Evolutionary conservation across 2,113 vertebrate genomes (phyloP), one percentile per base, ranked within the genome.

Genomic region (Falcunculus frontatus): DNA sequence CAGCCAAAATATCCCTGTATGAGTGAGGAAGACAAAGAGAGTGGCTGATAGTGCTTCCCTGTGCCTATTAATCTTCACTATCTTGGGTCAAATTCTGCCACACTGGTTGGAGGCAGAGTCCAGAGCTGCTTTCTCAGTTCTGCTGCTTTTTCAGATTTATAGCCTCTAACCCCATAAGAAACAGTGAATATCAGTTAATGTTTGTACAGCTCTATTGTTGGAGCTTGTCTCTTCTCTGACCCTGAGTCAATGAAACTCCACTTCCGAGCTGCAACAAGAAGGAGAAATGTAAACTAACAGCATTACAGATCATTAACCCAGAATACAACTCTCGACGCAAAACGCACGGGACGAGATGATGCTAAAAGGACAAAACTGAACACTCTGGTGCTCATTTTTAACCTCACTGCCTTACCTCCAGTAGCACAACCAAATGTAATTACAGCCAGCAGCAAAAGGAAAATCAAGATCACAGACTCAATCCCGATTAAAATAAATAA

Each of bases 401-500:
- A 91, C 93, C 92, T 89, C 10, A 0, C 13, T 89, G 79, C 70
- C 74, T 94, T 78, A 95, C 95, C 87, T 94, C 95, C 96, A 87
- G 89, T 95, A 95, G 93, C 87, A 94, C 53, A 84, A 94, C 87
- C 63, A 95, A 97, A 89, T 68, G 84, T 87, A 96, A 97, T 97
- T 97, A 92, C 93, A 97, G 94, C 92, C 93, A 97, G 96, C 95
- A 97, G 97, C 95, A 93, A 96, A 95, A 96, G 76, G 79, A 97
- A 95, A 96, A 95, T 76, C 93, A 93, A 95, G 96, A 95, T 96
- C 95, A 97, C 90, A 95, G 94, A 69, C 95, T 97, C 77, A 32
- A 87, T 92, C 39, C 89, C 70, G 95, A 94, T 96, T 97, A 95
- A 95, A 96, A 96, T 96, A 97, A 97, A 97, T 97, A 97, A 97